These are phyloP conservation scores for Hystrix brachyura DNA, from an alignment of 2,113 vertebrate genomes.

Conservation along the genomic window DNA sequence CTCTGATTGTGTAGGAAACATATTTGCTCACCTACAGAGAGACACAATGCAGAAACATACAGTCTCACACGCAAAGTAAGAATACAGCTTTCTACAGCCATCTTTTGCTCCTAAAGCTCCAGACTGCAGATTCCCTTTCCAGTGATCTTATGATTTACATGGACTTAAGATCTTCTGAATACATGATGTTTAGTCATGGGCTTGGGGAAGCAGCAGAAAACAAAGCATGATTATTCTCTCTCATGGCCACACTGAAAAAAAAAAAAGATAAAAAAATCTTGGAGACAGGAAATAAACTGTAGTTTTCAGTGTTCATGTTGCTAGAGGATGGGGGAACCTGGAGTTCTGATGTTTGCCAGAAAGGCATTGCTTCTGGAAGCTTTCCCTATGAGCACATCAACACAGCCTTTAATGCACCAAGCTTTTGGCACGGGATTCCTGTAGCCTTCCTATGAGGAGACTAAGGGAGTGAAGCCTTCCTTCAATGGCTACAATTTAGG, in stretches of 20 bases:
- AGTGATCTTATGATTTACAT: conserved; percentile 51
- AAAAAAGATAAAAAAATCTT: neutral
- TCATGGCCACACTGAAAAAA: neutral
- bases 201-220: neutral
- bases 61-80: conserved; percentile 61
- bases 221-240: neutral
- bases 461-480: neutral
- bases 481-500: neutral
- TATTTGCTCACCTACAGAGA: conserved; percentile 52
- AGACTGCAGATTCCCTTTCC: neutral
- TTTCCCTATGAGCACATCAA: conserved; percentile 25
- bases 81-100: neutral
- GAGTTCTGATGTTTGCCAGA: neutral
- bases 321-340: neutral
- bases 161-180: conserved; percentile 31
- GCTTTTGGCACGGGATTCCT: conserved; percentile 43
- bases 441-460: neutral
- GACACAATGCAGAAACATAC: conserved; percentile 55
- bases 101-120: neutral
- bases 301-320: neutral
- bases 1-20: neutral
- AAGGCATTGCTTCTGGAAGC: conserved; percentile 52
- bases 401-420: neutral
- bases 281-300: neutral
- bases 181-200: neutral